Conservation (phyloP, 2,113 vertebrate species). For the Nesospiza acunhae region DNA sequence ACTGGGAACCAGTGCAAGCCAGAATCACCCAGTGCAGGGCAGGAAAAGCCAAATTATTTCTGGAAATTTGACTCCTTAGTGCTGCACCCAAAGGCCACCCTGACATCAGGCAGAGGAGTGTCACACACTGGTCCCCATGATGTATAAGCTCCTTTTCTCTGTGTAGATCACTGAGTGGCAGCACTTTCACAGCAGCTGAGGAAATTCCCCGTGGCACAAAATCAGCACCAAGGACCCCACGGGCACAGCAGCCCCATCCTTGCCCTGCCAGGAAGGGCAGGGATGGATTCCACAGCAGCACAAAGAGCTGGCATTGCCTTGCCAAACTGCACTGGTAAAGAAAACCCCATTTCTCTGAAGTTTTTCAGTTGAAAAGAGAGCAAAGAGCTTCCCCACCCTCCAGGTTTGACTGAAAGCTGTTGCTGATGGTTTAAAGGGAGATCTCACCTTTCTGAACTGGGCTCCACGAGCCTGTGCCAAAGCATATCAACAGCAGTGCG, state of each 20-base stretch:
- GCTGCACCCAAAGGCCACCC: background rate
- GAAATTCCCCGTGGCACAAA: accelerated
- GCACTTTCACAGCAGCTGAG: background rate
- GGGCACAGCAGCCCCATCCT: background rate
- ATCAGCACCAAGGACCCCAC: background rate
- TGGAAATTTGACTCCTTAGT: background rate
- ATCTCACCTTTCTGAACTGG: background rate
- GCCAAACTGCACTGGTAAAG: background rate
- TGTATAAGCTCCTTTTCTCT: background rate
- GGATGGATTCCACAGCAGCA: accelerated
- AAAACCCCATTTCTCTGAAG: background rate
- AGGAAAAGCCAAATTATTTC: background rate
- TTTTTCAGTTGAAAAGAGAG: background rate
- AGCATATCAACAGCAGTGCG: background rate
- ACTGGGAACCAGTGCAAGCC: background rate
- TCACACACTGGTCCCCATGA: background rate
- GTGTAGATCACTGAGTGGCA: background rate
- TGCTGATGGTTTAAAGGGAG: background rate
- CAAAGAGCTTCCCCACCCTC: background rate
- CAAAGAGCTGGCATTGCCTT: too few species aligned
- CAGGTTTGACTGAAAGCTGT: background rate
- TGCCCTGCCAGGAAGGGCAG: background rate
- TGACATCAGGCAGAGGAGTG: accelerated
- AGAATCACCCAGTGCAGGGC: background rate
- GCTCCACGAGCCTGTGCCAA: background rate